phyloP scores from a whole-genome alignment of 2,888 invertebrate species.

The Poecilus cupreus region DNA sequence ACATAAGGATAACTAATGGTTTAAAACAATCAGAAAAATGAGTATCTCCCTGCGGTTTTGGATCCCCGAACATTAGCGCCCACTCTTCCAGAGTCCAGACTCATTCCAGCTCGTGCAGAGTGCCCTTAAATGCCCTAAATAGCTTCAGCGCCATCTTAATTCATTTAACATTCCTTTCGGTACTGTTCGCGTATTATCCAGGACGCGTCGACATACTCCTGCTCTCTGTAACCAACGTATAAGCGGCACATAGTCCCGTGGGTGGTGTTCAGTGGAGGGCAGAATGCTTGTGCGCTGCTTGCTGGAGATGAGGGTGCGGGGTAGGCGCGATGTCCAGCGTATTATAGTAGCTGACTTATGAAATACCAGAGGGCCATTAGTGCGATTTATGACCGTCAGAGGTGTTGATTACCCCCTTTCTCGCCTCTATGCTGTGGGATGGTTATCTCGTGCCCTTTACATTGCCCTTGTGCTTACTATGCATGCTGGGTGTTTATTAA shows the following conservation, averaged over 20 bases:
- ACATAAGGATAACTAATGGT: too few relatives aligned
- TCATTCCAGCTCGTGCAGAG: constrained; percentile 31
- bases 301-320: neutral
- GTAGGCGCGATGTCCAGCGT: constrained; percentile 57
- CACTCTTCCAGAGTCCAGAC: constrained; percentile 11
- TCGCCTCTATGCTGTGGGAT: constrained; percentile 44
- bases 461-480: neutral
- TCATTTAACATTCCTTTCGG: constrained; percentile 65
- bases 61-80: constrained; percentile 8
- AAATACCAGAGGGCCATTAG: constrained; percentile 73
- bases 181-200: constrained; percentile 54
- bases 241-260: neutral
- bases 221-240: neutral
- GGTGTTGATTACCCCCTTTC: constrained; percentile 67
- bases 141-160: constrained; percentile 67
- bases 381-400: constrained; percentile 70
- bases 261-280: neutral
- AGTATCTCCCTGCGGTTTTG: constrained; percentile 17
- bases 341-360: constrained; percentile 68
- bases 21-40: constrained; percentile 28
- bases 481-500: neutral
- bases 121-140: constrained; percentile 67
- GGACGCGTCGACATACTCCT: constrained; percentile 12
- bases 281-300: neutral
- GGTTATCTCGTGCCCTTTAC: constrained; percentile 4